Evolutionary conservation across 2,888 invertebrate species (phyloP).

Genomic region (Acanthoscelides obtectus): DNA sequence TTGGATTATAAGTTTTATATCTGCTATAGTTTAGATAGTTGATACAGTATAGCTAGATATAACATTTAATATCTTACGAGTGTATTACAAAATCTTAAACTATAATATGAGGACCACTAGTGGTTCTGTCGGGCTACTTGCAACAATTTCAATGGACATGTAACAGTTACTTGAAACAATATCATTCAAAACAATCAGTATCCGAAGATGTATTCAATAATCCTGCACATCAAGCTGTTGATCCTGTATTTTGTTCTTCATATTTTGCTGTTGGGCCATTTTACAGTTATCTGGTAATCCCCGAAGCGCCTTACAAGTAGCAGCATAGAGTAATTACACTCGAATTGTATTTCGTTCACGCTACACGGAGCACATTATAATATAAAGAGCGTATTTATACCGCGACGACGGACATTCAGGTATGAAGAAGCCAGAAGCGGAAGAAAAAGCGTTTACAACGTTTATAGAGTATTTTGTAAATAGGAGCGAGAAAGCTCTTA

Average conservation of each 20-base stretch:
- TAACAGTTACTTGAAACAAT: too few species aligned
- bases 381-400: slow-evolving; percentile 18
- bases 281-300: background rate
- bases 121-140: too few species aligned
- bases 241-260: background rate
- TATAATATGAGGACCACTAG: too few species aligned
- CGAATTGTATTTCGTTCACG: slow-evolving; percentile 17
- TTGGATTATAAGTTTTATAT: too few species aligned
- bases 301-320: background rate
- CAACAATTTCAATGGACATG: too few species aligned
- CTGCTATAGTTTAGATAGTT: too few species aligned
- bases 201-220: background rate
- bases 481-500: background rate
- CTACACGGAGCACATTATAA: slow-evolving; percentile 18
- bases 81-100: too few species aligned
- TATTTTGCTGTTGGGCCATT: background rate
- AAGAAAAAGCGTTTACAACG: slow-evolving; percentile 16
- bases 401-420: slow-evolving; percentile 3
- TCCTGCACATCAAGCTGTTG: background rate
- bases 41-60: too few species aligned
- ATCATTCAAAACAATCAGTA: too few species aligned
- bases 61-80: too few species aligned
- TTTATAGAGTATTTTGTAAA: slow-evolving; percentile 16
- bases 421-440: background rate
- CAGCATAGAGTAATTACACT: background rate